Evolutionary conservation across 2,797 vertebrate species (phyloP), one percentile per base, ranked within the genome.

Genomic region (Salmo trutta): DNA sequence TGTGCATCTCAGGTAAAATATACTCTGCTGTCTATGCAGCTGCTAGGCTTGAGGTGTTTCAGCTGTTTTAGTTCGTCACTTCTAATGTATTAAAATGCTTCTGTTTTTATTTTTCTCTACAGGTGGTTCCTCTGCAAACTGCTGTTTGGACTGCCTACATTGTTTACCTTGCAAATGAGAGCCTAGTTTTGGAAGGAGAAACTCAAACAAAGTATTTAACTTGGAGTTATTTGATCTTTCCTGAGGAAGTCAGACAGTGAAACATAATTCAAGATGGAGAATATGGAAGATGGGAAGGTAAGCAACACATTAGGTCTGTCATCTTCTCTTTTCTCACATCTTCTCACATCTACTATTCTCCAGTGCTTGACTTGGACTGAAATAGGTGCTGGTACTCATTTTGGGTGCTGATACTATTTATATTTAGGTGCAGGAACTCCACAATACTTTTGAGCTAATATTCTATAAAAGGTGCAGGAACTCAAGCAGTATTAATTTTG

Each of bases 261-360:
- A 27, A 36, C 75, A 71, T 19, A 27, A 66, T 16, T 72, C 73
- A 82, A 80, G 53, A 95, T 94, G 94, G 91, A 95, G 81, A 91
- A 84, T 14, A 88, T 94, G 83, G 84, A 87, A 14, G 90, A 92
- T 17, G 89, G 90, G 0, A 93, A 91, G 92, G 94, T 94, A 88
- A 76, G 80, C 54, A 70, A 1, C 8, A 19, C 51, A 3, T 41
- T 74, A 59, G 31, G 14, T 21, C 17, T 53, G 8, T n/a, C 65
- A 24, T 24, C 24, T 27, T 17, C 4, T 67, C 21, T 16, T 24
- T 76, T 75, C 6, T 36, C 36, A 36, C 36, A 67, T 52, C 51
- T 68, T 68, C 33, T 16, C 8, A 54, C 14, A 8, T 21, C 59
- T 21, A 3, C 3, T 27, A 24, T 64, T 24, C 21, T 64, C 10